Percentiles rank a stretch among this genome's conserved stretches.
Conservation (phyloP, 2,888 invertebrate genomes). For the Tetheella fluctuosa region DNA sequence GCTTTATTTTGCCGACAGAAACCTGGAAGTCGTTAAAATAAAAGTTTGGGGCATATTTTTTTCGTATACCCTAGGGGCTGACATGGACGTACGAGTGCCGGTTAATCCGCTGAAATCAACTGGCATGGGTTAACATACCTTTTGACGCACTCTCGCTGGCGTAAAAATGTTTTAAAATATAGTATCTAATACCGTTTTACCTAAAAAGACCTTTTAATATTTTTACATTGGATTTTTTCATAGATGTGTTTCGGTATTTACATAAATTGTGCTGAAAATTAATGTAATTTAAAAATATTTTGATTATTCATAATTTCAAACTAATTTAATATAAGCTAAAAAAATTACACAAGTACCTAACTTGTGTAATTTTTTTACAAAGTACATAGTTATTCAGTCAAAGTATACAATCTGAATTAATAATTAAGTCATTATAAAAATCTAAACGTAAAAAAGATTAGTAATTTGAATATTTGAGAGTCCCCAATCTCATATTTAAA, state of each 20-base stretch:
- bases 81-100: constrained; percentile 18
- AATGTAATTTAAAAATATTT: too few species aligned
- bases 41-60: constrained; percentile 1
- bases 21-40: constrained; percentile 42
- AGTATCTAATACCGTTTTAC: background rate
- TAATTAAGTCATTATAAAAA: too few species aligned
- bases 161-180: background rate
- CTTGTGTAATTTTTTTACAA: too few species aligned
- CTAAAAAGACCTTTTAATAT: background rate
- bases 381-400: too few species aligned
- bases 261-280: too few species aligned
- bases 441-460: background rate
- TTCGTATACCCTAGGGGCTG: constrained; percentile 16
- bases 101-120: constrained; percentile 28
- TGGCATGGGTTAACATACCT: constrained; percentile 16
- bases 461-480: background rate
- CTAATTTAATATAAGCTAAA: too few species aligned
- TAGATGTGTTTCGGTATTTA: too few species aligned
- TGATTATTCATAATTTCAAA: too few species aligned
- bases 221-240: too few species aligned
- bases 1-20: constrained; percentile 39
- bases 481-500: background rate
- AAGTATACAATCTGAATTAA: too few species aligned
- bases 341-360: too few species aligned
- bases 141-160: constrained; percentile 7